A percentile compares a stretch with the other conserved stretches of the same genome.
Conservation (phyloP, 1,140 invertebrate species). For the Capitella teleta region DNA sequence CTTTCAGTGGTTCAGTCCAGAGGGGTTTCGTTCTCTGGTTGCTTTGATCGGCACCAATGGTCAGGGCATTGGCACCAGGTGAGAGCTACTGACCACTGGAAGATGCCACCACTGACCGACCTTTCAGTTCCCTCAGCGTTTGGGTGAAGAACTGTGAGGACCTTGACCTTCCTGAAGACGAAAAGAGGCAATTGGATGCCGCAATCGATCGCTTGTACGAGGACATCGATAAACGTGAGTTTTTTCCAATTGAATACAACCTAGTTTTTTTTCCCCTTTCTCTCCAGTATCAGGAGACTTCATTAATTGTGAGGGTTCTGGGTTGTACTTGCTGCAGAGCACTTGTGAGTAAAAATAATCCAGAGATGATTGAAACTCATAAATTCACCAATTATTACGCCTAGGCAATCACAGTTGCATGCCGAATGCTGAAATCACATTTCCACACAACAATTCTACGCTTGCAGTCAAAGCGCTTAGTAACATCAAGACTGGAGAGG, state of each 20-base stretch:
- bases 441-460: constrained; percentile 70
- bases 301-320: constrained; percentile 86
- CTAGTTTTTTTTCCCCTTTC: neutral
- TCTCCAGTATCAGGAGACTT: constrained; percentile 69
- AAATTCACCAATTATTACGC: neutral
- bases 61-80: constrained; percentile 81
- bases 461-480: constrained; percentile 62
- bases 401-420: constrained; percentile 78
- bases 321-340: constrained; percentile 73
- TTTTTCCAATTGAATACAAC: neutral
- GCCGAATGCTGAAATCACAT: constrained; percentile 75
- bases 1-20: constrained; percentile 67
- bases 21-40: constrained; percentile 75
- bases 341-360: constrained; percentile 43
- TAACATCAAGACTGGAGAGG: constrained; percentile 65
- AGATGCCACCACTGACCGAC: neutral
- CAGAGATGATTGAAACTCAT: neutral
- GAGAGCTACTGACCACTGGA: neutral
- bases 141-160: constrained; percentile 70
- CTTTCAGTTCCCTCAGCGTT: constrained; percentile 57
- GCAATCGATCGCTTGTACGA: constrained; percentile 74
- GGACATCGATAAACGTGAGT: constrained; percentile 65
- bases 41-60: constrained; percentile 84
- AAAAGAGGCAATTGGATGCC: constrained; percentile 48
- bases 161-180: constrained; percentile 53